These are phyloP conservation scores for Casuarius casuarius DNA, from an alignment of 2,113 vertebrate species.

Conservation along the genomic window DNA sequence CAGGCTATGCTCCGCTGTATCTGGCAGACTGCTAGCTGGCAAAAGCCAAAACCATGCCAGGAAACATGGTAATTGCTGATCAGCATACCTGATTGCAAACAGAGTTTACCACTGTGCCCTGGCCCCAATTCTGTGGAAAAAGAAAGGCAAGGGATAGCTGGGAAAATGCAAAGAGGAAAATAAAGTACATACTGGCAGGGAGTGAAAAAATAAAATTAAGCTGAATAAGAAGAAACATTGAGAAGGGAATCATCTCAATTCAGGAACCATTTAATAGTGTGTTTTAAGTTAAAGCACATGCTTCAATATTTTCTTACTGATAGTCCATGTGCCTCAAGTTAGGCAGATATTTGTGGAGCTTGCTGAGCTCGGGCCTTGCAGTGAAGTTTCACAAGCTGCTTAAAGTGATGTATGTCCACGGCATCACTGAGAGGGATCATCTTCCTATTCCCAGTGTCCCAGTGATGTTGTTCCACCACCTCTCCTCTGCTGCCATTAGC, in stretches of 20 bases:
- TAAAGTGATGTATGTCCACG: neutral
- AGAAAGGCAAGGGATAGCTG: neutral
- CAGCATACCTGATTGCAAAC: no score
- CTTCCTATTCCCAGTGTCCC: neutral
- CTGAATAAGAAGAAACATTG: neutral
- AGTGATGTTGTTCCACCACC: neutral
- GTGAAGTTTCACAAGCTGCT: neutral
- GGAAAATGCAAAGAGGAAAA: neutral
- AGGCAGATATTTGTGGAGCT: neutral
- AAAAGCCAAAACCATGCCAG: neutral
- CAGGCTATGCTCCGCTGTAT: neutral
- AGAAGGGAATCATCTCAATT: conserved; percentile 29
- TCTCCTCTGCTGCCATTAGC: neutral
- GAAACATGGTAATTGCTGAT: neutral
- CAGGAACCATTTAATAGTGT: conserved; percentile 42
- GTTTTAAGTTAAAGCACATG: conserved; percentile 47
- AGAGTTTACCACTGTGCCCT: neutral
- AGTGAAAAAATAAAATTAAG: conserved; percentile 38
- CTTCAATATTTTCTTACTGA: neutral
- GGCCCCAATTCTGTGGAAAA: no score
- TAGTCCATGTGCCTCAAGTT: neutral
- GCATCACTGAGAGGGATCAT: neutral
- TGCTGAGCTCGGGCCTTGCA: neutral
- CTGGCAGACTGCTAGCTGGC: neutral
- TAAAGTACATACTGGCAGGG: neutral